A percentile compares a stretch with the other conserved stretches of the same genome.
These are phyloP conservation scores for Eumacrocentrus americanus DNA, from an alignment of 2,888 invertebrate species.

Conservation along the genomic window DNA sequence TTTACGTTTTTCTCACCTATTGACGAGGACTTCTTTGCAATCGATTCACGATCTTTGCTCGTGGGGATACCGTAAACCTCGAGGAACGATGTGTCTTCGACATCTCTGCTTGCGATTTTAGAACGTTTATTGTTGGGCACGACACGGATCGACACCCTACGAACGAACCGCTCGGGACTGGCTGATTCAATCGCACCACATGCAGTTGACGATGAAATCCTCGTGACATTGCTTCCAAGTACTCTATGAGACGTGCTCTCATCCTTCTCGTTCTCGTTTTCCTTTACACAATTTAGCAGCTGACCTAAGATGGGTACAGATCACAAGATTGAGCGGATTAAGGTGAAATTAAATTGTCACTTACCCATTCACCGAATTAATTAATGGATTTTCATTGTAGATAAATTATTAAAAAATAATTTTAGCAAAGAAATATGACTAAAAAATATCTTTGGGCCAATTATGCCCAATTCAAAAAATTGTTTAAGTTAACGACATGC, in stretches of 20 bases:
- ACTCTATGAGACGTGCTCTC: slow-evolving; percentile 23
- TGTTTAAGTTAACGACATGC: slow-evolving; percentile 33
- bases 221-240: slow-evolving; percentile 22
- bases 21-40: slow-evolving; percentile 28
- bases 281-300: slow-evolving; percentile 44
- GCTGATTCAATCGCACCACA: slow-evolving; percentile 29
- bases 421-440: background rate
- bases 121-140: slow-evolving; percentile 44
- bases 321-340: slow-evolving; percentile 28
- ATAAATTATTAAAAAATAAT: background rate
- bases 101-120: slow-evolving; percentile 28
- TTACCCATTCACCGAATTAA: slow-evolving; percentile 65
- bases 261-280: slow-evolving; percentile 36
- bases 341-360: slow-evolving; percentile 36
- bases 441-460: background rate
- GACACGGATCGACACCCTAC: slow-evolving; percentile 48
- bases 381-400: slow-evolving; percentile 13
- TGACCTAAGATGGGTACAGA: slow-evolving; percentile 38
- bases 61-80: slow-evolving; percentile 50
- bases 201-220: slow-evolving; percentile 27
- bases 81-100: slow-evolving; percentile 44
- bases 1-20: slow-evolving; percentile 25
- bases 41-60: slow-evolving; percentile 32
- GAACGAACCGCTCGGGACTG: slow-evolving; percentile 39
- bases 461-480: background rate